A percentile compares a stretch with the other conserved stretches of the same genome.
Conservation (phyloP, 2,113 vertebrate species). For the Opisthocomus hoazin region DNA sequence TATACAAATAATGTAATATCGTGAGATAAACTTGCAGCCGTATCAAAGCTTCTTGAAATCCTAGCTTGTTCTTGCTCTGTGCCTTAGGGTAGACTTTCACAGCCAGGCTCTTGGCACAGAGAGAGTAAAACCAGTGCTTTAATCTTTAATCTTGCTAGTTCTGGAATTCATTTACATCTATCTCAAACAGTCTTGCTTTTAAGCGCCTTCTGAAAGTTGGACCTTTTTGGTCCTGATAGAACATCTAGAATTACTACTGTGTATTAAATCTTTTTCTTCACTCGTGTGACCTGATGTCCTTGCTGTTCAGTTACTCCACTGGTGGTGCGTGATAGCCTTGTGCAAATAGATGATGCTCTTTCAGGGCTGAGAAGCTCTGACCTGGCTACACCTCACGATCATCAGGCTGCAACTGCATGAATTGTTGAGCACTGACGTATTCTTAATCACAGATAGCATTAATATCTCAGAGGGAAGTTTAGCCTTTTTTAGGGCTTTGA, state of each 20-base stretch:
- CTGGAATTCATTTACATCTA: not conserved
- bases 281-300: not conserved
- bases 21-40: not conserved
- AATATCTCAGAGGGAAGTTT: not conserved
- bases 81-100: not conserved
- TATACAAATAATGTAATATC: not conserved
- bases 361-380: not conserved
- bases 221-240: not conserved
- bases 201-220: not conserved
- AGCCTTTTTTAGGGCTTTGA: not conserved
- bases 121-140: not conserved
- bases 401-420: not conserved
- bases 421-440: not conserved
- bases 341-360: not conserved
- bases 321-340: fast-evolving
- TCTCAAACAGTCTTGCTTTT: not conserved
- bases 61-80: not conserved
- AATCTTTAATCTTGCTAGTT: not conserved
- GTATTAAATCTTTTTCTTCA: not conserved
- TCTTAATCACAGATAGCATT: not conserved
- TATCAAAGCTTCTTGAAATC: not conserved
- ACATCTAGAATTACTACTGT: not conserved
- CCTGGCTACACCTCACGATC: not conserved
- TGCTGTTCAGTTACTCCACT: not conserved
- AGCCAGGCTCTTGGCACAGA: not conserved